Evolutionary conservation across 2,113 vertebrate species (phyloP).

Genomic region (Poeciliopsis retropinna): DNA sequence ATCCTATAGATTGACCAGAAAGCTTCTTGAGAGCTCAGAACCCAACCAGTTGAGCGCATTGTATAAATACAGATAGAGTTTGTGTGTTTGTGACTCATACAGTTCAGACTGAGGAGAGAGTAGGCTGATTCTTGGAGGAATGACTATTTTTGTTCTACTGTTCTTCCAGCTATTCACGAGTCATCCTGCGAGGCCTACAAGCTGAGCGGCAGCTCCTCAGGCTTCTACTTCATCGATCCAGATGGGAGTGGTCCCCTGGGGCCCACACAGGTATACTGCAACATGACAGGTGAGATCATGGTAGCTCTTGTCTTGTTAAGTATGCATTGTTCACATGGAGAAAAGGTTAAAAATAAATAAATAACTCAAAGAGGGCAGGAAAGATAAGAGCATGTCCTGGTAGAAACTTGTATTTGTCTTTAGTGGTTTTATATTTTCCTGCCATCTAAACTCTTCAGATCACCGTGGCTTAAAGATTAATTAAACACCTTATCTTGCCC

Average conservation of each 20-base stretch:
- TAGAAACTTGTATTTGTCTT: background rate
- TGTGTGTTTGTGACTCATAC: constrained; percentile 2
- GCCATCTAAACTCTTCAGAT: background rate
- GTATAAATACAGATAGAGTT: constrained; percentile 15
- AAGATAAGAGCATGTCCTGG: background rate
- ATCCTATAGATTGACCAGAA: background rate
- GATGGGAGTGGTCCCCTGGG: constrained; percentile 93
- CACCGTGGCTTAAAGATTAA: background rate
- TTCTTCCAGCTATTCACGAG: constrained; percentile 88
- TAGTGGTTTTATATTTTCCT: background rate
- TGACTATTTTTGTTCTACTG: background rate
- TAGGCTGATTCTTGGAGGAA: constrained; percentile 12
- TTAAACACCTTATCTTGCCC: background rate
- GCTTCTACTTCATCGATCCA: constrained; percentile 91
- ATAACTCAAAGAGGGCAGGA: constrained; percentile 20
- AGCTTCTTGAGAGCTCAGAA: background rate
- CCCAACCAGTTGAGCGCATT: background rate
- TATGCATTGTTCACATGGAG: constrained; percentile 28
- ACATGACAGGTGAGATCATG: constrained; percentile 89
- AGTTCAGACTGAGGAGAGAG: background rate
- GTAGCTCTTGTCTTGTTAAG: constrained; percentile 33
- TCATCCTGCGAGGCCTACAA: constrained; percentile 93
- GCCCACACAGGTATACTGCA: constrained; percentile 91
- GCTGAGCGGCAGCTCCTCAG: constrained; percentile 88
- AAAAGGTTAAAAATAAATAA: background rate